Base-by-base conservation (phyloP, 2,888 invertebrate species). In the Eristalis arbustorum region DNA sequence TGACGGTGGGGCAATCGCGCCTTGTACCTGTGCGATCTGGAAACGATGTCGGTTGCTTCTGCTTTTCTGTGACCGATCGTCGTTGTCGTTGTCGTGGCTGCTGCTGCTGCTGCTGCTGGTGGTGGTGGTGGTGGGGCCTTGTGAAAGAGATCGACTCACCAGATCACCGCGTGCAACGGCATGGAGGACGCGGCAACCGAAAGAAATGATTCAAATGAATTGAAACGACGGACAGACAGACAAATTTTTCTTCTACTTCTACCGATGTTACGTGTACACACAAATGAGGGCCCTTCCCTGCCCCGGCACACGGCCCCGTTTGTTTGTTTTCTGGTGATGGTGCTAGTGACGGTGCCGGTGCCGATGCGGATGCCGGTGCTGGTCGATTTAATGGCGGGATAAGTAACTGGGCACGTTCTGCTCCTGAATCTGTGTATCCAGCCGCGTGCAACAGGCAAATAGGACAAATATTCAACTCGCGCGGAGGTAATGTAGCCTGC, bases 121-220 rank as follows among this genome's bases (percentile, higher is more conserved):
- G 61, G 61, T 81, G 59, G 59, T 81, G 72, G 69, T 61, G 69
- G 77, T 71, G 31, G 6, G 72, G 61, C 71, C 25, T 59, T 10
- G 37, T 22, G 66, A 75, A 69, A 66, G 66, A 87, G 85, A 82
- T 87, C 75, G 66, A 66, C 37, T 61, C 57, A 75, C 57, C 34
- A 75, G 87, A 87, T 87, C 87, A 34, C 69, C 63, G 25, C 23
- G n/a, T 22, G 13, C 22, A 57, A 40, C 77, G 37, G 49, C 49
- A 71, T 14, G 57, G 23, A 28, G 49, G 28, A 31, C 4, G 37
- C 66, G 22, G n/a, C 34, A 67, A 68, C 49, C 25, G 34, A 83
- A 80, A 81, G 68, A 77, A 82, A 88, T 88, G 88, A 88, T 88
- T 88, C 88, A 79, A 84, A 88, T 84, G 88, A 80, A 88, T 77